These are phyloP conservation scores for Plotosus lineatus DNA, from an alignment of 2,113 vertebrate genomes.

Conservation along the genomic window DNA sequence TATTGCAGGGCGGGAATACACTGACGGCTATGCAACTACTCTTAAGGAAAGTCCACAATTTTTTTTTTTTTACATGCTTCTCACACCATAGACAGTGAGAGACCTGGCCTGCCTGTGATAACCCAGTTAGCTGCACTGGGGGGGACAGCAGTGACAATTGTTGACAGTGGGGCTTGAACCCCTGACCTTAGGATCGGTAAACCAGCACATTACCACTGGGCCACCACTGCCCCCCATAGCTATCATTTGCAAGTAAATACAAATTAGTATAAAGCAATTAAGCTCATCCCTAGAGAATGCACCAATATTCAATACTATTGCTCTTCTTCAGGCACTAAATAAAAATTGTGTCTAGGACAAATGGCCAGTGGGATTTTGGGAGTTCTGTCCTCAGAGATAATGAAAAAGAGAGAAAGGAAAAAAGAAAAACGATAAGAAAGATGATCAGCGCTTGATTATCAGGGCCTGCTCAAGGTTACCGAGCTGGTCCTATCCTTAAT, in stretches of 20 bases:
- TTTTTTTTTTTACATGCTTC: too few relatives aligned
- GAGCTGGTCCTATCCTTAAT: slow-evolving; percentile 59
- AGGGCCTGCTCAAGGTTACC: slow-evolving; percentile 66
- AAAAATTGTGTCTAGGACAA: slow-evolving; percentile 18
- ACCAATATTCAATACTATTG: not conserved
- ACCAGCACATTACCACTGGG: too few relatives aligned
- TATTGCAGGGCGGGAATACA: too few relatives aligned
- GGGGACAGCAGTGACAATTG: too few relatives aligned
- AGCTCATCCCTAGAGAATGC: not conserved
- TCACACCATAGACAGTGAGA: too few relatives aligned
- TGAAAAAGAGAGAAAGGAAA: slow-evolving; percentile 6
- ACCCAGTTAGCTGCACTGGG: too few relatives aligned
- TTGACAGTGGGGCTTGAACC: too few relatives aligned
- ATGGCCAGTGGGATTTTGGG: slow-evolving; percentile 21
- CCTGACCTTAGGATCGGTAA: too few relatives aligned
- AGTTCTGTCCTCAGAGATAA: slow-evolving; percentile 5
- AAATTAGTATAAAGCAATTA: slow-evolving; percentile 7
- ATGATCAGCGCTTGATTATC: slow-evolving; percentile 67
- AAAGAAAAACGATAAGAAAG: slow-evolving; percentile 16
- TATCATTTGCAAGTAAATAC: not conserved
- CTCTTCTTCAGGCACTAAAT: slow-evolving; percentile 4
- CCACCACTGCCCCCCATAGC: too few relatives aligned
- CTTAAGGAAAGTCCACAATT: too few relatives aligned
- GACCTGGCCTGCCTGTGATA: too few relatives aligned
- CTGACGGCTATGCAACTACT: too few relatives aligned